Percentiles rank a stretch among this genome's conserved stretches.
Evolutionary conservation across 2,888 invertebrate species (phyloP).

Genomic region (Aplocera efformata): DNA sequence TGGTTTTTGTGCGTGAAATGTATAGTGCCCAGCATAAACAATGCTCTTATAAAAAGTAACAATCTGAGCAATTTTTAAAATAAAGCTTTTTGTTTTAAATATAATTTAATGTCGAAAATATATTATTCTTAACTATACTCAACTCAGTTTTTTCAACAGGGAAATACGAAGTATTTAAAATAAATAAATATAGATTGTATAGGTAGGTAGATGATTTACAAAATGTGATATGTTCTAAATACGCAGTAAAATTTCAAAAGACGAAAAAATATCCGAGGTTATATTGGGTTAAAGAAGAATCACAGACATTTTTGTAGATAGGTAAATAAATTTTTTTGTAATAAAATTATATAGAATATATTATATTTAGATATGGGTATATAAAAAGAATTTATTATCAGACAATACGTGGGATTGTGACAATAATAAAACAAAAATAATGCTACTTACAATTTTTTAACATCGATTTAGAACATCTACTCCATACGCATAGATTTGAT

Average conservation of each 20-base stretch:
- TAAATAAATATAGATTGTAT: slow-evolving; percentile 14
- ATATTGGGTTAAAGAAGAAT: slow-evolving; percentile 12
- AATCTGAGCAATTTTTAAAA: slow-evolving; percentile 7
- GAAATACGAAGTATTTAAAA: slow-evolving; percentile 5
- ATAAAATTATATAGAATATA: slow-evolving; percentile 4
- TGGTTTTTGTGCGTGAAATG: slow-evolving; percentile 5
- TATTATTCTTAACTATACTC: slow-evolving; percentile 1
- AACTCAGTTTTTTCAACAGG: slow-evolving; percentile 9
- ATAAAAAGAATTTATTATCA: too few species aligned
- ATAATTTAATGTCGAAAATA: slow-evolving; percentile 14
- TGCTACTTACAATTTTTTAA: too few species aligned
- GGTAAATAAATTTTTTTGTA: slow-evolving; percentile 6
- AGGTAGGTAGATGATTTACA: slow-evolving; percentile 7
- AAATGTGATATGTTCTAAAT: slow-evolving; percentile 24
- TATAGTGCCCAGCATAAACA: slow-evolving; percentile 6
- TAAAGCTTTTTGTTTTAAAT: slow-evolving; percentile 2
- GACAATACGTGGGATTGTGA: too few species aligned
- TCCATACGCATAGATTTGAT: too few species aligned
- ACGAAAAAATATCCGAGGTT: slow-evolving; percentile 9
- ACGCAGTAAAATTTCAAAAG: slow-evolving; percentile 15
- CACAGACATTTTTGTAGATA: slow-evolving; percentile 10
- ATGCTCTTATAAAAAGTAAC: slow-evolving; percentile 12
- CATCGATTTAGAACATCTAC: too few species aligned
- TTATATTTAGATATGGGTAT: too few species aligned
- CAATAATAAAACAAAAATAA: too few species aligned